These are phyloP conservation scores for Oryzias curvinotus DNA, from an alignment of 2,113 vertebrate genomes.

Conservation along the genomic window DNA sequence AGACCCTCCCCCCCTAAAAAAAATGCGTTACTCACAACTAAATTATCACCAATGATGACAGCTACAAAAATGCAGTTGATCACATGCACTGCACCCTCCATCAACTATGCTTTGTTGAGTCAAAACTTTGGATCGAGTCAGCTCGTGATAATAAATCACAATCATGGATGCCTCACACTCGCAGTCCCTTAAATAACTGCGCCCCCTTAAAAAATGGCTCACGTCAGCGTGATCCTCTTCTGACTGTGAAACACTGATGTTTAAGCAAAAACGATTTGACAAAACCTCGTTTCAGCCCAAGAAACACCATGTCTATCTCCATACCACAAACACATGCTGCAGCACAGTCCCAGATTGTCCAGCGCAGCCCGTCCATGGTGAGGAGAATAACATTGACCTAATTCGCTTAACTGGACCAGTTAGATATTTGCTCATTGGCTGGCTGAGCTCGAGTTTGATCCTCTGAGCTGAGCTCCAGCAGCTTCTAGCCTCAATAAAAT, in stretches of 20 bases:
- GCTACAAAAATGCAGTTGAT: too few relatives aligned
- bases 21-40: too few relatives aligned
- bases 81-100: too few relatives aligned
- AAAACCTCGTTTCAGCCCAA: constrained; percentile 12
- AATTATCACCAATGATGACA: too few relatives aligned
- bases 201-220: neutral
- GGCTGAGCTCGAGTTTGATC: constrained; percentile 56
- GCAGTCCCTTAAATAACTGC: neutral
- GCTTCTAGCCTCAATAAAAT: constrained; percentile 67
- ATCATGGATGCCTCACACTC: neutral
- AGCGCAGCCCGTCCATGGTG: constrained; percentile 39
- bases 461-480: constrained; percentile 57
- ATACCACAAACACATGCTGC: constrained; percentile 30
- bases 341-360: constrained; percentile 29
- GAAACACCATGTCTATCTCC: constrained; percentile 10
- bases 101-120: neutral
- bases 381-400: constrained; percentile 63
- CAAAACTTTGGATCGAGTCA: constrained; percentile 14
- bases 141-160: neutral
- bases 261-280: constrained; percentile 1
- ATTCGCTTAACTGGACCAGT: constrained; percentile 67
- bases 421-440: constrained; percentile 57
- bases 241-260: neutral
- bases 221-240: constrained; percentile 15
- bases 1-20: too few relatives aligned